Base-by-base conservation (phyloP, 2,888 invertebrate genomes). In the Cephus rjabovi region DNA sequence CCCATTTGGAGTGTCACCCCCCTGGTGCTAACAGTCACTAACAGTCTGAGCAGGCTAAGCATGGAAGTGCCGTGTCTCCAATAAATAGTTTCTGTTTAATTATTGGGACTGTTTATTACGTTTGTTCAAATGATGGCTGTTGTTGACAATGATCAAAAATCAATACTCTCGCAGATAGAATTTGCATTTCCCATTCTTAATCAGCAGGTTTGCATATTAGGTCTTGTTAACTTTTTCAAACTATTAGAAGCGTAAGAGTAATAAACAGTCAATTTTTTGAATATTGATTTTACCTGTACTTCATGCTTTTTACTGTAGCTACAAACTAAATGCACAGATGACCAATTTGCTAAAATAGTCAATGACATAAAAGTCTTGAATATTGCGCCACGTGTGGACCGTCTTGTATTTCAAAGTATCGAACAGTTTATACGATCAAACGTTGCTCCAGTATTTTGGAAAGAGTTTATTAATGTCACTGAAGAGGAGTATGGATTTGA, bases 381-480 rank as follows among this genome's bases (percentile, higher is more conserved):
- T 37, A 78, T 93, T 71, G 84, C 87, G 1, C 81, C 86, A 40
- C 86, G 88, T 33, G 87, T 93, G 12, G 92, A 93, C 82, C 90
- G 91, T 73, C 80, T 93, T 34, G 87, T 93, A n/a, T 86, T 93
- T 34, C 88, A 90, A 81, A 91, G 92, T 83, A 93, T 95, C 73
- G 94, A 95, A 86, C 93, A 94, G 85, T 93, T 94, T 85, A 91
- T 95, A 75, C 93, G 95, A 3, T 93, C 94, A 86, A 92, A 93
- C 81, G 92, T 95, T 4, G 94, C 93, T 1, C 95, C 95, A 12
- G 90, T 92, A 70, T 96, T 96, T 91, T 96, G 95, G 95, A 92
- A 92, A 0, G 94, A 94, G 84, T 95, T 95, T 88, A 91, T 90
- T 3, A 93, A 92, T 81, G 90, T 92, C 0, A 92, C 92, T 34